These are phyloP conservation scores for Leptinotarsa lineolata DNA, from an alignment of 1,140 invertebrate species.

Conservation along the genomic window DNA sequence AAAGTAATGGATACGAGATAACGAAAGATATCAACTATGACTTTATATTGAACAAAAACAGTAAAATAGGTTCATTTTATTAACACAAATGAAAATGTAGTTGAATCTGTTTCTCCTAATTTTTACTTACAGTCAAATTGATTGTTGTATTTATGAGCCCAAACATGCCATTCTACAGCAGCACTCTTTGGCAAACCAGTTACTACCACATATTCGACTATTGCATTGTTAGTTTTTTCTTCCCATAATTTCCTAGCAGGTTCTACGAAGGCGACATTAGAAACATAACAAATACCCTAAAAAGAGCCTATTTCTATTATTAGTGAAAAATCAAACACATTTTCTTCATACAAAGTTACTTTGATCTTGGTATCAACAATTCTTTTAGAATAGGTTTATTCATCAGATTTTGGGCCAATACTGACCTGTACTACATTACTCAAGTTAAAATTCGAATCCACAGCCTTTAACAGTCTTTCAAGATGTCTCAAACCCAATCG, in stretches of 20 bases:
- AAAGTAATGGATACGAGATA: no score
- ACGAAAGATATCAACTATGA: no score
- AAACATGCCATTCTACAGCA: conserved; percentile 90
- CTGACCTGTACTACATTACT: conserved; percentile 75
- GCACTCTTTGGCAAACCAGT: conserved; percentile 76
- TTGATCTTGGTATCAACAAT: background rate
- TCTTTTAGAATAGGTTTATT: background rate
- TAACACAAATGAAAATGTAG: no score
- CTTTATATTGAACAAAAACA: no score
- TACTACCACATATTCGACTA: conserved; percentile 85
- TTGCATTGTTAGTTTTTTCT: conserved; percentile 81
- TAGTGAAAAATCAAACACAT: background rate
- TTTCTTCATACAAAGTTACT: background rate
- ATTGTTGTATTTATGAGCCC: conserved; percentile 84
- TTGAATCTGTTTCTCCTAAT: no score
- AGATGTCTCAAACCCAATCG: conserved; percentile 82
- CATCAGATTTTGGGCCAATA: background rate
- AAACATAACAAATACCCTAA: conserved; percentile 82
- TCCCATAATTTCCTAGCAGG: conserved; percentile 80
- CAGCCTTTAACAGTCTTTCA: conserved; percentile 76
- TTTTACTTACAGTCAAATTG: conserved; percentile 78
- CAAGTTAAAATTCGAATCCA: conserved; percentile 74
- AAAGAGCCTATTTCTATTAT: conserved; percentile 1
- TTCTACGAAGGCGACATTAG: conserved; percentile 68
- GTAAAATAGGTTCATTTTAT: no score